Conservation (phyloP, 2,113 vertebrate genomes). For the Protomyctophum bolini region DNA sequence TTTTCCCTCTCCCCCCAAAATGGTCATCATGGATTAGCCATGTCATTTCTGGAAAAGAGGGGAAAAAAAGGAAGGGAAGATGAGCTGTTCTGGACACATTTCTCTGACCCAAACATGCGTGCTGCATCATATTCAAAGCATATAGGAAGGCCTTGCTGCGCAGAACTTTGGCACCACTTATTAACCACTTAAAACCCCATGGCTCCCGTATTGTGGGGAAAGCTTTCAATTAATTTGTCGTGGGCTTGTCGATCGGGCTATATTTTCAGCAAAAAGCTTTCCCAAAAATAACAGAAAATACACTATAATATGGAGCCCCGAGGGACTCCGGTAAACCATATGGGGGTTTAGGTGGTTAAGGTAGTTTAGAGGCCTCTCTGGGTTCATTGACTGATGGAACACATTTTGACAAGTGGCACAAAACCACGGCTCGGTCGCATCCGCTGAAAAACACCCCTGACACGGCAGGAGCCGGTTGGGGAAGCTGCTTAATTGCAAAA, state of each 20-base stretch:
- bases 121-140: background rate
- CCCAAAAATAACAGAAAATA: too few species aligned
- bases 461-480: constrained; percentile 38
- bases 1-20: constrained; percentile 11
- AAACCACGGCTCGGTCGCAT: constrained; percentile 23
- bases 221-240: too few species aligned
- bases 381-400: background rate
- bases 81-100: background rate
- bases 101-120: too few species aligned
- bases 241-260: too few species aligned
- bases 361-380: too few species aligned
- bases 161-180: background rate
- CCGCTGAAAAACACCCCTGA: constrained; percentile 37
- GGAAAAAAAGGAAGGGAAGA: background rate
- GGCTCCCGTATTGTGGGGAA: too few species aligned
- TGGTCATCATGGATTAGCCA: constrained; percentile 9
- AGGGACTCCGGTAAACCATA: too few species aligned
- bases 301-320: too few species aligned
- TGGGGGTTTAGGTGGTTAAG: too few species aligned
- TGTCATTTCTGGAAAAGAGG: constrained; percentile 7
- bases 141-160: background rate
- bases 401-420: constrained; percentile 28
- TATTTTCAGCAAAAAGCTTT: too few species aligned
- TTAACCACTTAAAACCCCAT: too few species aligned
- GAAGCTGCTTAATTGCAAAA: constrained; percentile 78